These are phyloP conservation scores for Fopius arisanus DNA, from an alignment of 1,140 invertebrate species.

Conservation along the genomic window DNA sequence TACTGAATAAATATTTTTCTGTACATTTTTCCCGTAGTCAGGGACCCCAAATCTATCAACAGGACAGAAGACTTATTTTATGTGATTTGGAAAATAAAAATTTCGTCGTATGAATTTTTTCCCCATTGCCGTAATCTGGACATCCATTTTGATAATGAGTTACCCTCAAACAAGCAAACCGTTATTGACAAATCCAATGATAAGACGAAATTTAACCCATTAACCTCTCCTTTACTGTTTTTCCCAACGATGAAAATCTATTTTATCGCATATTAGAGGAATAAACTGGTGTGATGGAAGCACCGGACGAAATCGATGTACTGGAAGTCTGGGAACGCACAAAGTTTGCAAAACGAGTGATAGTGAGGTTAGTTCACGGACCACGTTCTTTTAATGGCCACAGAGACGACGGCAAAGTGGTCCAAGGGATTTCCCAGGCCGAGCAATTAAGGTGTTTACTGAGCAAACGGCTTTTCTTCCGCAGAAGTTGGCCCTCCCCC, in stretches of 20 bases:
- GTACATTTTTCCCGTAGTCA: too few relatives aligned
- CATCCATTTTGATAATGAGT: too few relatives aligned
- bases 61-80: too few relatives aligned
- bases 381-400: conserved; percentile 22
- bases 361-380: background rate
- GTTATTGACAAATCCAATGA: background rate
- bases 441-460: conserved; percentile 32
- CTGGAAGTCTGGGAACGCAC: background rate
- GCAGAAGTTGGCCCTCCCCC: background rate
- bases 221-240: background rate
- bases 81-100: too few relatives aligned
- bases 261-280: background rate
- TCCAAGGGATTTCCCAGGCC: conserved; percentile 17
- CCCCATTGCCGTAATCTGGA: too few relatives aligned
- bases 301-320: background rate
- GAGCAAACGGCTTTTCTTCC: conserved; percentile 28
- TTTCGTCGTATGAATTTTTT: too few relatives aligned
- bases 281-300: background rate
- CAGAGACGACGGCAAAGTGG: conserved; percentile 14
- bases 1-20: too few relatives aligned
- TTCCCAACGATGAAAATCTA: background rate
- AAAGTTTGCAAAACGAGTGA: background rate
- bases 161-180: too few relatives aligned
- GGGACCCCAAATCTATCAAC: too few relatives aligned
- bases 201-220: background rate